Conservation (phyloP, 2,113 vertebrate species). For the Equus quagga region DNA sequence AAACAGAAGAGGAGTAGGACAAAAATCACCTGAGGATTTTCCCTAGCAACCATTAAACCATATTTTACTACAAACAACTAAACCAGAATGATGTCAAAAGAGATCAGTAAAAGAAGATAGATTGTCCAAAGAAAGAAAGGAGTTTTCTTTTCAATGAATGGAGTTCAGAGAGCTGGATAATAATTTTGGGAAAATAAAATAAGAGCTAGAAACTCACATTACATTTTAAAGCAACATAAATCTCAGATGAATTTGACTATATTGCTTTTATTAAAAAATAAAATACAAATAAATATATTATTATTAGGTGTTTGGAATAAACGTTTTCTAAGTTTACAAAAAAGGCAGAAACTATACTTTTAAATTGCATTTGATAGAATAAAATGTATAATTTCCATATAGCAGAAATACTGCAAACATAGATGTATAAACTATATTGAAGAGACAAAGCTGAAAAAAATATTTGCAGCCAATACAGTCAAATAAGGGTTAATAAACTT, state of each 20-base stretch:
- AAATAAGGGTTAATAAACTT: background rate
- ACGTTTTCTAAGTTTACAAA: conserved; percentile 20
- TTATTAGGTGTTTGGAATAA: background rate
- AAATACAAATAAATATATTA: background rate
- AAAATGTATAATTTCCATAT: background rate
- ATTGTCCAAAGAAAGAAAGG: background rate
- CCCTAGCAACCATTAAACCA: background rate
- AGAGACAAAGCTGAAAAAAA: background rate
- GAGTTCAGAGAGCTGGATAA: background rate
- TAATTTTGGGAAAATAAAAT: background rate
- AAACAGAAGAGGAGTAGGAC: background rate
- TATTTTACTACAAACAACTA: background rate
- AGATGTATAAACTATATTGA: background rate
- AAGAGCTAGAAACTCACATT: background rate
- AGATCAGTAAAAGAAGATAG: background rate
- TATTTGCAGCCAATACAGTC: background rate
- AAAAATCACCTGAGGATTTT: background rate
- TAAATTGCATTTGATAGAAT: background rate
- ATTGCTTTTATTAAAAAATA: background rate
- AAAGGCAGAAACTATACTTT: conserved; percentile 20
- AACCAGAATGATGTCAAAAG: background rate
- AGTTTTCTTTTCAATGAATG: background rate
- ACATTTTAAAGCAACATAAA: background rate
- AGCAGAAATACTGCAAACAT: background rate
- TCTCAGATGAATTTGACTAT: background rate